phyloP scores from a whole-genome alignment of 2,113 vertebrate species.

The Lycaon pictus region DNA sequence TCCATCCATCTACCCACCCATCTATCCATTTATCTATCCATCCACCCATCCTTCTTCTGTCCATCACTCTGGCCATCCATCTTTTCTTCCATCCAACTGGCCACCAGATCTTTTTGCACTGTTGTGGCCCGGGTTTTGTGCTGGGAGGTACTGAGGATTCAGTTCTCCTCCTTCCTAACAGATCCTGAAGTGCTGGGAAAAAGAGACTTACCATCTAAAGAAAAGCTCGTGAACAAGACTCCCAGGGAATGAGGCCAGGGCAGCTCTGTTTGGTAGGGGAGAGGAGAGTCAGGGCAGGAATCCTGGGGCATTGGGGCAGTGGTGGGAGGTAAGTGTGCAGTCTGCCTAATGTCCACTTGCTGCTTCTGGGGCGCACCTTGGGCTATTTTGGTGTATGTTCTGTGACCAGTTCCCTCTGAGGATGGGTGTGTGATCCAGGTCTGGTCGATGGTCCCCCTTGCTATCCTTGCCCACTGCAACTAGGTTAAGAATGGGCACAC shows the following conservation, averaged over 20 bases:
- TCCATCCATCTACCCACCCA: neutral
- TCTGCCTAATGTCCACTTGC: neutral
- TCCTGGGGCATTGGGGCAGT: fast-evolving
- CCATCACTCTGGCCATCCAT: neutral
- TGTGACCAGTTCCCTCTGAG: neutral
- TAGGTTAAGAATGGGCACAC: neutral
- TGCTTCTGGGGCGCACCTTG: neutral
- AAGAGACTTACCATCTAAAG: neutral
- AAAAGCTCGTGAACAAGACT: neutral
- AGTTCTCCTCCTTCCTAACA: neutral
- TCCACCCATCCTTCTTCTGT: neutral
- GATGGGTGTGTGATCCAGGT: neutral
- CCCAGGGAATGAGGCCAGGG: neutral
- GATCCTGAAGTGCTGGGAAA: neutral
- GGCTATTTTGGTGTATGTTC: neutral
- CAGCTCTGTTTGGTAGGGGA: neutral
- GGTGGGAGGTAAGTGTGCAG: fast-evolving
- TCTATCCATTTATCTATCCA: neutral
- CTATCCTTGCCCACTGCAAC: neutral
- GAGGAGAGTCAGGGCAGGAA: neutral
- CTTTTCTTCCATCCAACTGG: too few species aligned
- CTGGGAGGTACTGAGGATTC: neutral
- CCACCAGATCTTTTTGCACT: neutral
- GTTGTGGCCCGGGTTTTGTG: fast-evolving
- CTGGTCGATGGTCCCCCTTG: neutral